These are phyloP conservation scores for Chrysolina americana DNA, from an alignment of 2,888 invertebrate genomes.

Conservation along the genomic window DNA sequence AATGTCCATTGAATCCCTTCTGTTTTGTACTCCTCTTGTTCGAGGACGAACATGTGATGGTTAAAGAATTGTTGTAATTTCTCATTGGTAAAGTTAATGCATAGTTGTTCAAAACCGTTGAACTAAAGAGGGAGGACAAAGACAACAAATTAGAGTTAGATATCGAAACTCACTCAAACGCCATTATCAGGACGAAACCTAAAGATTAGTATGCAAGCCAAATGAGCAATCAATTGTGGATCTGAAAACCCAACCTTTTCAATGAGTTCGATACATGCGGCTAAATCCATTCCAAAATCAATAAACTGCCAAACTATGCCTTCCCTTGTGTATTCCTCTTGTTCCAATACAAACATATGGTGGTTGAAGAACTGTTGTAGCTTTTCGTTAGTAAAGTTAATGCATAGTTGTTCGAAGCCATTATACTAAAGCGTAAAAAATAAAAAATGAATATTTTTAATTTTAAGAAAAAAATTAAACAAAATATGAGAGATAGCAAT, in stretches of 20 bases:
- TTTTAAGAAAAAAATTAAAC: neutral
- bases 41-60: constrained; percentile 98
- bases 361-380: constrained; percentile 99
- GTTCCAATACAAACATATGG: constrained; percentile 99
- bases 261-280: constrained; percentile 98
- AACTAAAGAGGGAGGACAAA: constrained; percentile 72
- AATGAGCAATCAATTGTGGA: neutral
- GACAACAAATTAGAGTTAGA: constrained; percentile 20
- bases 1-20: constrained; percentile 97
- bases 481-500: neutral
- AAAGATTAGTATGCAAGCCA: constrained; percentile 27
- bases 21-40: constrained; percentile 96
- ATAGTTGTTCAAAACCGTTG: constrained; percentile 98
- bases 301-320: constrained; percentile 99
- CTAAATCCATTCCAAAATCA: constrained; percentile 99
- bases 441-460: constrained; percentile 26
- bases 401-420: constrained; percentile 99
- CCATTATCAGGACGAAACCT: constrained; percentile 4
- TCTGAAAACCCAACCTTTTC: constrained; percentile 83
- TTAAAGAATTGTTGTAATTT: constrained; percentile 99
- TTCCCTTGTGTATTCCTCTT: constrained; percentile 98
- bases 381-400: constrained; percentile 99
- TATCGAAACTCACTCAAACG: constrained; percentile 29
- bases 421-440: constrained; percentile 80
- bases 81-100: constrained; percentile 99